Percentiles rank a stretch among this genome's conserved stretches.
Conservation (phyloP, 1,140 invertebrate genomes). For the Drosophila repletoides region DNA sequence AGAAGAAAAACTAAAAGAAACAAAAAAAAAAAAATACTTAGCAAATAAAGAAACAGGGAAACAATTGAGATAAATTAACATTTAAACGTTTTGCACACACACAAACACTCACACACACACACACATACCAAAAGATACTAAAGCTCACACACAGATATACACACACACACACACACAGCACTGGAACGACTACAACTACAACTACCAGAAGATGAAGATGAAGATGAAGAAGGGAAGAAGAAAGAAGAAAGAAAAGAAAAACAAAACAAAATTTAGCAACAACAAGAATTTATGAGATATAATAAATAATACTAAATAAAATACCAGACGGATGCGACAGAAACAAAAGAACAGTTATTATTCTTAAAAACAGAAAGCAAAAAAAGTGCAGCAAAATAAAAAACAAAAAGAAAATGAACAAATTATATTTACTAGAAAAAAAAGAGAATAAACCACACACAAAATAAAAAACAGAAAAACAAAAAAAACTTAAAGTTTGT, state of each 20-base stretch:
- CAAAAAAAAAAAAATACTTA: constrained; percentile 57
- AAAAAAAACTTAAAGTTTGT: constrained; percentile 62
- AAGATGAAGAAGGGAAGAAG: not conserved
- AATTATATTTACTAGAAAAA: constrained; percentile 72
- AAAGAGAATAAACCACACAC: constrained; percentile 20
- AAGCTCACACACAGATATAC: constrained; percentile 4
- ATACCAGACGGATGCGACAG: constrained; percentile 41
- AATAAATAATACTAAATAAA: constrained; percentile 61
- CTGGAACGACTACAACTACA: constrained; percentile 34
- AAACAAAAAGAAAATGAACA: constrained; percentile 38
- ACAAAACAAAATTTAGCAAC: constrained; percentile 81
- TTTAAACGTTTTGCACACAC: constrained; percentile 73
- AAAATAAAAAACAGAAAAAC: constrained; percentile 21
- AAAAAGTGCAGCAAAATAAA: constrained; percentile 16
- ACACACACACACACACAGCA: constrained; percentile 14
- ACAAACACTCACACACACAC: constrained; percentile 29
- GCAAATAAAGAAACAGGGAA: constrained; percentile 80
- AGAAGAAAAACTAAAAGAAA: constrained; percentile 17
- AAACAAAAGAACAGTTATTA: constrained; percentile 48
- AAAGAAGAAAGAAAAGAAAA: constrained; percentile 25
- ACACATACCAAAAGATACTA: constrained; percentile 5
- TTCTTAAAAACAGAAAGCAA: constrained; percentile 23
- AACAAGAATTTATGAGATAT: constrained; percentile 81
- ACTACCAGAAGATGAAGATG: constrained; percentile 29
- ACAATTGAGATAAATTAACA: constrained; percentile 79